Percentiles rank a stretch among this genome's conserved stretches.
These are phyloP conservation scores for Acipenser oxyrinchus DNA, from an alignment of 2,797 vertebrate species.

Conservation along the genomic window DNA sequence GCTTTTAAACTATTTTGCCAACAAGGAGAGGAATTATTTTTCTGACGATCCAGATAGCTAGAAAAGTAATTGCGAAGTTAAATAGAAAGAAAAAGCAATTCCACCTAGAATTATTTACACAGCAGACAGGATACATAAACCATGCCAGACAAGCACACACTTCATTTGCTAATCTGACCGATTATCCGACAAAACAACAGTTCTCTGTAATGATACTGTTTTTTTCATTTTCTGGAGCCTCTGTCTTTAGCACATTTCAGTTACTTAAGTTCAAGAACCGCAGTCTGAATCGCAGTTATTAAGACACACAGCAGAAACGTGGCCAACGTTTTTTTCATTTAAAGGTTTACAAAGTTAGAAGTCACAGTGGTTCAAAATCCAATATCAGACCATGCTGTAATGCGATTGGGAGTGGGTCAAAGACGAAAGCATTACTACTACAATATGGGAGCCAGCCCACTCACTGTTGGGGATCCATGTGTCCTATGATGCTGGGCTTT, in stretches of 20 bases:
- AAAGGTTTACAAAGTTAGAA: no score
- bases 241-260: background rate
- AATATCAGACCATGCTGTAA: no score
- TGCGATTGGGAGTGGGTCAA: no score
- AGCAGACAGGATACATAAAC: constrained; percentile 32
- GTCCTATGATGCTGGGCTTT: background rate
- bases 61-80: constrained; percentile 41
- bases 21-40: no score
- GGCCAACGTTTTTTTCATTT: no score
- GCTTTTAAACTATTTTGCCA: no score
- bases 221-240: background rate
- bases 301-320: no score
- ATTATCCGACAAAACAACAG: constrained; percentile 34
- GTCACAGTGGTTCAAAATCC: no score
- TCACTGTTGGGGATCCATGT: background rate
- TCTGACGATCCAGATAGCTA: no score
- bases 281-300: no score
- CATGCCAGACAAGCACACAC: constrained; percentile 32
- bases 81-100: constrained; percentile 32
- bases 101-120: constrained; percentile 41
- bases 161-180: constrained; percentile 49
- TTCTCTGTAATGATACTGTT: constrained; percentile 3
- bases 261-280: background rate
- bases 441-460: background rate
- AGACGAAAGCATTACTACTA: no score